phyloP scores from a whole-genome alignment of 35 echinoderm and acorn worm species.

The Apostichopus californicus region DNA sequence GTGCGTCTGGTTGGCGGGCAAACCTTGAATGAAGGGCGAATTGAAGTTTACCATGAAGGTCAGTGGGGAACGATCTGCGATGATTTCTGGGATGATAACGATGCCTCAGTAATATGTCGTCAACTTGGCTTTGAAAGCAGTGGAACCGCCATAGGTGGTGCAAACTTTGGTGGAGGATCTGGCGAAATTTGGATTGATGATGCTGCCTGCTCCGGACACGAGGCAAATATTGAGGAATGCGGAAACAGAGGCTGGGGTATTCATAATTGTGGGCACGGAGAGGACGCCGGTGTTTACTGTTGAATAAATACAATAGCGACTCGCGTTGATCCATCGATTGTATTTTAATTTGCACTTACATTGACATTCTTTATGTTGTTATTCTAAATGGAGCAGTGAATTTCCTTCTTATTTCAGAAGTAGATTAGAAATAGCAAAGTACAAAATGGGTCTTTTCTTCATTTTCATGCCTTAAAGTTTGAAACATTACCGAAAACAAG shows the following conservation, averaged over 20 bases:
- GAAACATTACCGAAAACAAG: too few relatives aligned
- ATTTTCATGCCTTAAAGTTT: too few relatives aligned
- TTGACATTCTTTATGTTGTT: too few relatives aligned
- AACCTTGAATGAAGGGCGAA: too few relatives aligned
- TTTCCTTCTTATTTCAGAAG: too few relatives aligned
- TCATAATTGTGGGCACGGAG: background rate
- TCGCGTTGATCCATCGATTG: too few relatives aligned
- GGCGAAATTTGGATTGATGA: background rate
- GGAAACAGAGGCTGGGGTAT: background rate
- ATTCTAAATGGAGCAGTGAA: too few relatives aligned
- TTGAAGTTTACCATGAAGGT: background rate
- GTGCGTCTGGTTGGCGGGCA: too few relatives aligned
- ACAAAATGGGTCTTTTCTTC: too few relatives aligned
- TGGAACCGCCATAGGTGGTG: background rate
- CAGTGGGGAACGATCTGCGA: slow-evolving; percentile 21
- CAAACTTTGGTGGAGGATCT: background rate
- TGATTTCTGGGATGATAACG: background rate
- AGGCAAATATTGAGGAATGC: slow-evolving; percentile 5
- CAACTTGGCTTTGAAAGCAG: background rate
- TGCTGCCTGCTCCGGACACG: background rate
- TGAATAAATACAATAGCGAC: too few relatives aligned
- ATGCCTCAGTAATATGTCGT: background rate
- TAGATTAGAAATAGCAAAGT: too few relatives aligned
- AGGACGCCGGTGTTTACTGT: background rate
- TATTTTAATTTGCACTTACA: too few relatives aligned